Percentiles rank a stretch among this genome's conserved stretches.
Evolutionary conservation across 1,140 invertebrate species (phyloP).

Genomic region (Leptonema lineaticorne): DNA sequence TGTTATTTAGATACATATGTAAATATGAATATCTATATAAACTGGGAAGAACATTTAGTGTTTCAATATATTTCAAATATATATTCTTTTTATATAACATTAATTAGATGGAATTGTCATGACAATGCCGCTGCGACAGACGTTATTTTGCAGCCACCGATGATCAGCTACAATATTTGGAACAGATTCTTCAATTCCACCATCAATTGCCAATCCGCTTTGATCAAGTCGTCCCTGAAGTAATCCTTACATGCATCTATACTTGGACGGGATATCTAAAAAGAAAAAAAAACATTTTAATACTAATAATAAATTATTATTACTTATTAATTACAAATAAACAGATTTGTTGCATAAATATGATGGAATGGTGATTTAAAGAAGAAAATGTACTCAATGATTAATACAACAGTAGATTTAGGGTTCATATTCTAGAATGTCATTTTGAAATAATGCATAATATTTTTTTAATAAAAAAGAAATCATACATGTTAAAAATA

Average conservation of each 20-base stretch:
- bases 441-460: too few species aligned
- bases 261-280: slow-evolving; percentile 93
- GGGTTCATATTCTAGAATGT: too few species aligned
- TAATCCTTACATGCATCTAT: slow-evolving; percentile 99
- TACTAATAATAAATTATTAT: too few species aligned
- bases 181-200: slow-evolving; percentile 98
- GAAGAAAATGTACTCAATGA: too few species aligned
- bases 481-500: too few species aligned
- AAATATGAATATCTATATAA: not conserved
- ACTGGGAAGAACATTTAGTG: not conserved
- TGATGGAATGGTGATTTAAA: not conserved
- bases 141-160: not conserved
- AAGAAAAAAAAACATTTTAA: slow-evolving; percentile 41
- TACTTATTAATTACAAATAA: too few species aligned
- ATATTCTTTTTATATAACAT: not conserved
- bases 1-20: not conserved
- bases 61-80: not conserved
- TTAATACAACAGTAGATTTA: too few species aligned
- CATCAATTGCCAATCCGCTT: slow-evolving; percentile 97
- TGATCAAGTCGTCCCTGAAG: slow-evolving; percentile 95
- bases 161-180: slow-evolving; percentile 80
- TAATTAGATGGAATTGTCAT: not conserved
- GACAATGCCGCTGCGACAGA: not conserved
- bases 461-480: too few species aligned
- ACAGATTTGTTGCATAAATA: not conserved